These are phyloP conservation scores for Picathartes gymnocephalus DNA, from an alignment of 2,113 vertebrate species.

Conservation along the genomic window DNA sequence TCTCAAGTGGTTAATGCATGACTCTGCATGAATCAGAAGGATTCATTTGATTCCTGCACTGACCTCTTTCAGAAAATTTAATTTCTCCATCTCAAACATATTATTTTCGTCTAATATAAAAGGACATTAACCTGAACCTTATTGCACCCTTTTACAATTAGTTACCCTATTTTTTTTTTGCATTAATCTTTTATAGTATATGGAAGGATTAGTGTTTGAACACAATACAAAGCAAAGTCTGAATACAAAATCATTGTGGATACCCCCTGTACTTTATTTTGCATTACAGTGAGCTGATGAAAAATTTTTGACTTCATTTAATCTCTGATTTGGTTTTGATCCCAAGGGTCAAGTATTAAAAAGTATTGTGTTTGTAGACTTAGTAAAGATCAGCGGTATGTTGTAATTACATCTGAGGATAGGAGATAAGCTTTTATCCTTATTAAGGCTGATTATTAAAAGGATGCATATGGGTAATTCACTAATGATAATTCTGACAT, in stretches of 20 bases:
- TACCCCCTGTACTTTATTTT: not conserved
- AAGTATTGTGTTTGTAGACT: slow-evolving; percentile 32
- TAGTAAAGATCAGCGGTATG: not conserved
- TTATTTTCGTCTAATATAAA: slow-evolving; percentile 54
- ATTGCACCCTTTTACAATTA: slow-evolving; percentile 48
- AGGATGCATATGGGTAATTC: not conserved
- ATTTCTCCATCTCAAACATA: slow-evolving; percentile 64
- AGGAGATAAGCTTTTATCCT: slow-evolving; percentile 11
- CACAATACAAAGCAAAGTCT: not conserved
- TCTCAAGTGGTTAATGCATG: slow-evolving; percentile 77
- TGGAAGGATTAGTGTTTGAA: slow-evolving; percentile 44
- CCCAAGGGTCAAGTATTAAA: slow-evolving; percentile 28
- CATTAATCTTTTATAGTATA: slow-evolving; percentile 42
- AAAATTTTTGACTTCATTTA: slow-evolving; percentile 37
- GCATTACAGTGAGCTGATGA: not conserved
- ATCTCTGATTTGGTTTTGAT: slow-evolving; percentile 30
- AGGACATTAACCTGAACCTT: not conserved
- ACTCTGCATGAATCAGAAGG: slow-evolving; percentile 71
- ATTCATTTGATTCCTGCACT: slow-evolving; percentile 63
- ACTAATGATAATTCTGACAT: slow-evolving; percentile 1
- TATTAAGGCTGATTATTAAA: slow-evolving; percentile 1
- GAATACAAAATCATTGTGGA: slow-evolving; percentile 1
- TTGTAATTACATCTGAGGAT: slow-evolving; percentile 43
- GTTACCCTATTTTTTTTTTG: slow-evolving; percentile 36
- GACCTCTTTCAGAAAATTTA: slow-evolving; percentile 66